Conservation (phyloP, 2,888 invertebrate genomes). For the Thysanoteuthis rhombus region DNA sequence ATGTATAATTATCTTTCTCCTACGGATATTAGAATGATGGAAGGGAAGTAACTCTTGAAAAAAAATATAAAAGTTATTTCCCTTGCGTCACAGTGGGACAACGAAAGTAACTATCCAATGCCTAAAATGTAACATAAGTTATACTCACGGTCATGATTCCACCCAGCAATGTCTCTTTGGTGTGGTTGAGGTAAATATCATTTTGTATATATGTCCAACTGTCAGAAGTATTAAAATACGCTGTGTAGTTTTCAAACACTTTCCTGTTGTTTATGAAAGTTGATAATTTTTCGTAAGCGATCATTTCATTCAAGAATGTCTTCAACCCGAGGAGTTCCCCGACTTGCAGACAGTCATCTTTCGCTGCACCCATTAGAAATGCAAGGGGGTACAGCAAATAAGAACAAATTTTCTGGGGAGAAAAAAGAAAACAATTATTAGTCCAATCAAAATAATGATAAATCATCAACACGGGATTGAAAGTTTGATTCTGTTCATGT, state of each 20-base stretch:
- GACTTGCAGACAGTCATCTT: conserved; percentile 78
- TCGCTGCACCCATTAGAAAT: conserved; percentile 81
- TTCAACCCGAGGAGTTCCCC: conserved; percentile 88
- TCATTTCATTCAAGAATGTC: conserved; percentile 90
- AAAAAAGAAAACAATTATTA: background rate
- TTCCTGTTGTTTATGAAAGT: conserved; percentile 48
- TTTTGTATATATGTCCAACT: conserved; percentile 40
- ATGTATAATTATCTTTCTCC: too few species aligned
- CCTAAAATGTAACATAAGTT: background rate
- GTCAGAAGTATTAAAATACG: conserved; percentile 37
- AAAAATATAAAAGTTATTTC: too few species aligned
- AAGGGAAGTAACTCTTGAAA: too few species aligned
- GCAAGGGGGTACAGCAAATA: conserved; percentile 91
- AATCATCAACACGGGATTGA: too few species aligned
- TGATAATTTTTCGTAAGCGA: conserved; percentile 81
- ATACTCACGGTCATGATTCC: conserved; percentile 51
- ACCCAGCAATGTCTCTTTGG: conserved; percentile 43
- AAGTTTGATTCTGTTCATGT: too few species aligned
- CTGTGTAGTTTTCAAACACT: conserved; percentile 41
- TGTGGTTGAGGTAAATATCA: conserved; percentile 43
- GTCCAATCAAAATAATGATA: too few species aligned
- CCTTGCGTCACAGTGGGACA: too few species aligned
- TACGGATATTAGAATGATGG: too few species aligned
- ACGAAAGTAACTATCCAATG: too few species aligned
- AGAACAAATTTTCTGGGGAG: conserved; percentile 74